Percentiles rank a stretch among this genome's conserved stretches.
phyloP scores from a whole-genome alignment of 2,888 invertebrate species.

The Orchestes rusci region DNA sequence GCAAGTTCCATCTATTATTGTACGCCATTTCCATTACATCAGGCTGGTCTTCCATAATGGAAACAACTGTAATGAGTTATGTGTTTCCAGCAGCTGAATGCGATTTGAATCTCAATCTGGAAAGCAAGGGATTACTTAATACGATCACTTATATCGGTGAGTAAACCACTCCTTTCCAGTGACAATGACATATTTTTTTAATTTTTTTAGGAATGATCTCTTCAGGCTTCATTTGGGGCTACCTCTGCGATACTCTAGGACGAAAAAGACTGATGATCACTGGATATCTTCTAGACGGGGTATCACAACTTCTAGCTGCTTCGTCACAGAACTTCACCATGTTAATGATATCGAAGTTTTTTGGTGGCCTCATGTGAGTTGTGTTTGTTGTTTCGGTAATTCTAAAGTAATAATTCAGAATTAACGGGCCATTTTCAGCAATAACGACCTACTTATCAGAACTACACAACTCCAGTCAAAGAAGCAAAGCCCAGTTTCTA shows the following conservation, averaged over 20 bases:
- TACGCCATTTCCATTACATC: conserved; percentile 56
- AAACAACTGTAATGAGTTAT: conserved; percentile 65
- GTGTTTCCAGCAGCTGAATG: conserved; percentile 70
- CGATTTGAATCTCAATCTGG: conserved; percentile 57
- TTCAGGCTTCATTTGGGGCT: conserved; percentile 72
- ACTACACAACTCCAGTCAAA: conserved; percentile 58
- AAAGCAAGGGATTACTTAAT: conserved; percentile 65
- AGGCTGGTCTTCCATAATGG: conserved; percentile 61
- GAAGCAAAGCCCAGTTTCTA: conserved; percentile 57
- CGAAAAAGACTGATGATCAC: conserved; percentile 58
- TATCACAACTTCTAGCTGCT: conserved; percentile 57
- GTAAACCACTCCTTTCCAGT: too few relatives aligned
- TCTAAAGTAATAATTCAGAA: conserved; percentile 41
- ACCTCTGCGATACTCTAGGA: conserved; percentile 66
- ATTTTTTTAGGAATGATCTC: conserved; percentile 61
- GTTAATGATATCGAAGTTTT: conserved; percentile 63
- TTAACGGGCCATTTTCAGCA: conserved; percentile 67
- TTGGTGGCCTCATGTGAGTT: conserved; percentile 68
- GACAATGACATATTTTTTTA: not conserved
- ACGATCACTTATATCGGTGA: conserved; percentile 65
- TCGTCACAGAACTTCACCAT: conserved; percentile 59
- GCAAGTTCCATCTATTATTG: conserved; percentile 57
- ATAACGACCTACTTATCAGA: conserved; percentile 66
- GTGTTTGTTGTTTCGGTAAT: not conserved
- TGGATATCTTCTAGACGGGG: conserved; percentile 57